Conservation (phyloP, 2,113 vertebrate genomes). For the Lepidiolamprologus cunningtoni region DNA sequence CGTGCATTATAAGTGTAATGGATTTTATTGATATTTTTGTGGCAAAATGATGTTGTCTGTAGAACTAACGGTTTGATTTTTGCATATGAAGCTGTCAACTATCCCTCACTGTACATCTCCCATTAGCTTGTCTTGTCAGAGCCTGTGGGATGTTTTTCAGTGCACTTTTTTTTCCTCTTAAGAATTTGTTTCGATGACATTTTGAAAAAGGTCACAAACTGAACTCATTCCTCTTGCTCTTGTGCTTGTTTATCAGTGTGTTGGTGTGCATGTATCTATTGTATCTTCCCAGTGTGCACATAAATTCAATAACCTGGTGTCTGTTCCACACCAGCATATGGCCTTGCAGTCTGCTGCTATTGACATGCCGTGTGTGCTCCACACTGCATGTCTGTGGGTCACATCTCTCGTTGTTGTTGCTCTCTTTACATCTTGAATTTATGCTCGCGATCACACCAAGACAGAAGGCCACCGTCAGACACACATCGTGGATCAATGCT, state of each 20-base stretch:
- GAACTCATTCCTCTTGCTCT: neutral
- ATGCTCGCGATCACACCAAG: neutral
- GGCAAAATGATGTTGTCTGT: neutral
- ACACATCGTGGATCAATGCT: neutral
- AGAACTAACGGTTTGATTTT: neutral
- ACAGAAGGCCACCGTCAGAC: neutral
- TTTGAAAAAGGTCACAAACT: slow-evolving; percentile 32
- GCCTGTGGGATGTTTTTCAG: neutral
- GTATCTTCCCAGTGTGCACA: neutral
- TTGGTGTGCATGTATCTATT: neutral
- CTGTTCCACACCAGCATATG: neutral
- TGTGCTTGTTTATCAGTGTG: neutral
- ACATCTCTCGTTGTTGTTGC: neutral
- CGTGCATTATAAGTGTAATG: neutral
- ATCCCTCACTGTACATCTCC: neutral
- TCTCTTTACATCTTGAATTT: neutral
- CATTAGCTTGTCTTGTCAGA: neutral
- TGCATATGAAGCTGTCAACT: neutral
- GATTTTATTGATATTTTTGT: neutral
- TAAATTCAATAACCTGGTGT: slow-evolving; percentile 7
- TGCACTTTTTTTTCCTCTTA: neutral
- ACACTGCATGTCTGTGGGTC: neutral
- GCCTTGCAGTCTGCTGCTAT: neutral
- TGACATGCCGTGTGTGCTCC: neutral
- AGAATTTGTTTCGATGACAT: slow-evolving; percentile 14